These are phyloP conservation scores for Trichogramma evanescens DNA, from an alignment of 2,888 invertebrate species.

Conservation along the genomic window DNA sequence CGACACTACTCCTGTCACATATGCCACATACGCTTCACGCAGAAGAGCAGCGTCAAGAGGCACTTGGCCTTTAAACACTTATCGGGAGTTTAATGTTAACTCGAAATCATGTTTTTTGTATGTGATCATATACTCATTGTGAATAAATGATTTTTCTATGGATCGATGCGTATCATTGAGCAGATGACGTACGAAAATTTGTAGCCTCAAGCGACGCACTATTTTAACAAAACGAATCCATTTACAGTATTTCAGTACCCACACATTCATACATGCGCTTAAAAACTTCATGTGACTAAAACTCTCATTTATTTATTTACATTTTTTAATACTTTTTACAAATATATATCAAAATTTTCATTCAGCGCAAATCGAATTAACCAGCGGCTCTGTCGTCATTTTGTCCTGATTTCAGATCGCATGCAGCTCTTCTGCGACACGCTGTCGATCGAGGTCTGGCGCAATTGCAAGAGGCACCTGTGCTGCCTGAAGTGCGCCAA, in stretches of 20 bases:
- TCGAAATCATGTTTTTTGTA: too few species aligned
- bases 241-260: too few species aligned
- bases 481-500: conserved; percentile 33
- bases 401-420: conserved; percentile 27
- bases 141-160: too few species aligned
- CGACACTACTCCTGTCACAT: conserved; percentile 33
- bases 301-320: too few species aligned
- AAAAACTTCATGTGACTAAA: too few species aligned
- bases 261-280: too few species aligned
- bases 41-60: conserved; percentile 34
- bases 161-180: too few species aligned
- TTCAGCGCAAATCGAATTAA: neutral
- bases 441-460: conserved; percentile 31
- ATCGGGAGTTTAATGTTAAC: too few species aligned
- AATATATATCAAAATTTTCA: neutral
- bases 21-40: conserved; percentile 34
- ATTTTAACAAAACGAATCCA: too few species aligned
- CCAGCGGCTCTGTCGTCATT: conserved; percentile 30
- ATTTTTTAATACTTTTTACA: neutral
- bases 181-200: too few species aligned
- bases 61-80: conserved; percentile 20
- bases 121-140: neutral
- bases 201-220: too few species aligned
- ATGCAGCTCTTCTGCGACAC: conserved; percentile 33
- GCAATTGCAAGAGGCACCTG: conserved; percentile 31